Base-by-base conservation (phyloP, 2,797 vertebrate species). In the Miichthys miiuy region DNA sequence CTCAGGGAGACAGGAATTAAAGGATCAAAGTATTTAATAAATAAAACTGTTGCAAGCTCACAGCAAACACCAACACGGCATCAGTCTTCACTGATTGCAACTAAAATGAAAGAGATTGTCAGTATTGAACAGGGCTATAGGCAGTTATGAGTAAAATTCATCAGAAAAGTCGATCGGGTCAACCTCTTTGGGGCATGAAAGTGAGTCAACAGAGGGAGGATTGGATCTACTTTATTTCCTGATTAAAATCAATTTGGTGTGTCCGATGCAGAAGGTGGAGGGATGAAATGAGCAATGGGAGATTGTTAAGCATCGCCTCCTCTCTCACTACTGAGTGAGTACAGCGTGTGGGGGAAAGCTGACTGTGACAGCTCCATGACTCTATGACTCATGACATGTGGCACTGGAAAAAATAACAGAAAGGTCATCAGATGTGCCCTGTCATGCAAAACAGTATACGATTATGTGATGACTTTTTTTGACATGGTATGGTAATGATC, bases 211-310 rank as follows among this genome's bases (percentile, higher is more conserved):
- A 88, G 64, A 78, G 83, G 84, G 84, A 90, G 82, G 89, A 89
- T 89, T 83, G 68, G 75, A 91, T 92, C 82, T 84, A 48, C 82
- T 90, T 89, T 89, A 88, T 72, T 81, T 89, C 89, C 90, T 90
- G 86, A 92, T 93, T 93, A 91, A 90, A 93, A 94, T 94, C 93
- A 91, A 92, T 95, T 92, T 92, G 79, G 73, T 90, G 86, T 81
- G 87, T 90, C 85, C 70, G 56, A 75, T 73, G 82, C 80, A 82
- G 80, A 84, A 86, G 86, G 83, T 87, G 85, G 82, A 85, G 70
- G 58, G 74, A 77, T 17, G 58, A 68, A 75, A 81, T 68, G 76
- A 89, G 87, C 56, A 75, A 82, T 55, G 72, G 73, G 61, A 77
- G 78, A 75, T 48, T 66, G 63, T 84, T 80, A 79, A 81, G 71